Base-by-base conservation (phyloP, 2,888 invertebrate species). In the Plagodis dolabraria region DNA sequence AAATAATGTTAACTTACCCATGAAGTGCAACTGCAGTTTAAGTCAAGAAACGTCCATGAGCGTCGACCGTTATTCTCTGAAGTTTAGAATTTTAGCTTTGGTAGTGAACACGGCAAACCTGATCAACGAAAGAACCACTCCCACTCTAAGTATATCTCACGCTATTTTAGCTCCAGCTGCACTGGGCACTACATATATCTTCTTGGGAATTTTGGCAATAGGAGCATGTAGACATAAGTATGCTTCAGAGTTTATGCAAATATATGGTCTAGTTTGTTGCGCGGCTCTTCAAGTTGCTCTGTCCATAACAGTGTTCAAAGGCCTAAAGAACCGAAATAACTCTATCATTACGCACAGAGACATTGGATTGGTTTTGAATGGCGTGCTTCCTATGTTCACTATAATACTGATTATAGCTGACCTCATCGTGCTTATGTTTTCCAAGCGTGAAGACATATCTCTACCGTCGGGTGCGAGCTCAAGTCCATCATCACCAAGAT, bases 111-210 rank as follows among this genome's bases (percentile, higher is more conserved):
- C 88, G 6, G 85, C 83, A 5, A 70, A 86, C 56, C 60, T 88
- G 0, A 88, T 89, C 49, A 88, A 87, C 54, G 89, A 87, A 67
- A 75, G 85, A 53, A 65, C 82, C 11, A 85, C 87, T 2, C 69
- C 68, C 5, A 75, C 76, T 0, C 59, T 79, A 9, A 80, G 80
- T 6, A 69, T 81, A n/a, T 57, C 76, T 0, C 87, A 90, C 55
- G 79, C 89, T 0, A 53, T 87, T 6, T 45, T 82, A n/a, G 77
- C 82, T 7, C 90, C 91, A 1, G 63, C 82, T 7, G 74, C 87
- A 12, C 71, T 89, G 42, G 78, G 85, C 33, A 78, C 83, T 0
- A 83, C 81, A 0, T 86, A 77, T 50, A 70, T 86, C 34, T 86
- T 87, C 55, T 69, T 87, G 11, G 76, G 75, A 0, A 67, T 76